Conservation (phyloP, 2,888 invertebrate genomes). For the Pheosia tremula region DNA sequence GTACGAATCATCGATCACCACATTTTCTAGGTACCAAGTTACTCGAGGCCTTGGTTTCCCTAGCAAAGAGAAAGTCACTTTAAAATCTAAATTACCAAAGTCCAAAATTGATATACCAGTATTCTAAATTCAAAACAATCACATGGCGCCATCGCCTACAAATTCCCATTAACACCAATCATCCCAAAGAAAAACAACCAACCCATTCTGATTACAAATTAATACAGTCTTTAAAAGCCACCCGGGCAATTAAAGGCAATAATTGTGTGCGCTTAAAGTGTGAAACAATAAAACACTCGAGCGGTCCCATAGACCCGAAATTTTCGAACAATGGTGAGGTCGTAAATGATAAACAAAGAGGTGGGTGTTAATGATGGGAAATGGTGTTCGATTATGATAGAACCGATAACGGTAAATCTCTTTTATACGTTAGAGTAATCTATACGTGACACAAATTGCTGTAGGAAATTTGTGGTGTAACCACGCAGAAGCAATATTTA, state of each 20-base stretch:
- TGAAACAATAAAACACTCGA: conserved; percentile 13
- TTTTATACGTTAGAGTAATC: conserved; percentile 10
- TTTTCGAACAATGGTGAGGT: conserved; percentile 5
- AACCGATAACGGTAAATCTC: conserved; percentile 14
- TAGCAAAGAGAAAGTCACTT: conserved; percentile 49
- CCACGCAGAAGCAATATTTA: neutral
- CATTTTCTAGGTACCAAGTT: conserved; percentile 94
- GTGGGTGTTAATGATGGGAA: conserved; percentile 25
- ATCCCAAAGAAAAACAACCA: conserved; percentile 6
- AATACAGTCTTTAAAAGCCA: conserved; percentile 8
- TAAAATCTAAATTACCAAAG: neutral
- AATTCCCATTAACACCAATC: neutral
- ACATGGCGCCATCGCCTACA: conserved; percentile 3
- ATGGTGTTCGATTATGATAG: conserved; percentile 17
- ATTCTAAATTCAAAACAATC: neutral
- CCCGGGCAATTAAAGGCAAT: conserved; percentile 8
- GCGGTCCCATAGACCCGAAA: conserved; percentile 2
- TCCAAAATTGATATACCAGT: neutral
- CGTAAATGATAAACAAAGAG: conserved; percentile 6
- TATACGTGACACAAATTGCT: neutral
- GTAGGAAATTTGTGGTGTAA: neutral
- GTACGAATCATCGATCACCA: conserved; percentile 92
- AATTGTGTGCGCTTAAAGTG: conserved; percentile 17
- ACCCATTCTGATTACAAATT: conserved; percentile 6
- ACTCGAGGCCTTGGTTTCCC: conserved; percentile 91